These are phyloP conservation scores for Thaumetopoea pityocampa DNA, from an alignment of 1,140 invertebrate species.

Conservation along the genomic window DNA sequence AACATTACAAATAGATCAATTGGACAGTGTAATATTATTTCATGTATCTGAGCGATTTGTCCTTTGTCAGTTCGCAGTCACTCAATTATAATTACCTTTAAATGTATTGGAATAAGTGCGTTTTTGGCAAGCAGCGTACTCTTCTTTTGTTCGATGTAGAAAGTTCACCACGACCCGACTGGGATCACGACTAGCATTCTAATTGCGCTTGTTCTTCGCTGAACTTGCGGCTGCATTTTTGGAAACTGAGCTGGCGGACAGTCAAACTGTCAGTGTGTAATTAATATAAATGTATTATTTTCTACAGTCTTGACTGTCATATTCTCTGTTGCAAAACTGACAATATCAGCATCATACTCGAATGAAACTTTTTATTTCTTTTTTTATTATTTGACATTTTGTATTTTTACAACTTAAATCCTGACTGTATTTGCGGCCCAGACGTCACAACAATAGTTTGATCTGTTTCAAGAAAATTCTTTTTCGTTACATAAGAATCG, in stretches of 20 bases:
- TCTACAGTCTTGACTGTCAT: not conserved
- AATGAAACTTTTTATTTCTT: no score
- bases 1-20: no score
- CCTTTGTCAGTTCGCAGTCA: no score
- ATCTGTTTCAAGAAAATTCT: conserved; percentile 12
- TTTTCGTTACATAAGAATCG: conserved; percentile 15
- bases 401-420: no score
- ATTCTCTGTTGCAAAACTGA: no score
- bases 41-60: no score
- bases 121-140: conserved; percentile 2
- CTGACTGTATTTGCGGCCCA: conserved; percentile 3
- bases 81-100: not conserved
- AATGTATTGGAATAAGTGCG: conserved; percentile 3
- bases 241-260: conserved; percentile 1
- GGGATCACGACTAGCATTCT: conserved; percentile 50
- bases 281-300: no score
- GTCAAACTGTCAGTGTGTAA: conserved; percentile 4
- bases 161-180: conserved; percentile 50
- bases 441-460: conserved; percentile 15
- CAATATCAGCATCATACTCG: no score
- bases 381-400: no score
- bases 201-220: conserved; percentile 40
- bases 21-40: no score
- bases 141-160: conserved; percentile 53
- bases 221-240: conserved; percentile 14